Percentiles rank a stretch among this genome's conserved stretches.
phyloP scores from a whole-genome alignment of 2,888 invertebrate genomes.

The Xestia c-nigrum region DNA sequence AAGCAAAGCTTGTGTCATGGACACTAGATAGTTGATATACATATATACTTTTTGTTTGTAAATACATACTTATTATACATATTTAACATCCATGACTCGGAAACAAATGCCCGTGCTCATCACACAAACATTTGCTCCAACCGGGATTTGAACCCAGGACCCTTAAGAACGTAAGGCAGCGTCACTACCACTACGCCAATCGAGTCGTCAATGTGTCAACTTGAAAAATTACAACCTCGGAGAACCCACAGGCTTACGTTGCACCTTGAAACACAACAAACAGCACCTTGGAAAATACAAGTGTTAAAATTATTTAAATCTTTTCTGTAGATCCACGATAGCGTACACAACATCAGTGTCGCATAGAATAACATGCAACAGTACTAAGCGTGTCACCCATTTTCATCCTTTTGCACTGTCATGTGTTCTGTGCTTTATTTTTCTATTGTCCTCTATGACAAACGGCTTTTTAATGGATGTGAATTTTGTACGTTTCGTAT shows the following conservation, averaged over 20 bases:
- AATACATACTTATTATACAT: no score
- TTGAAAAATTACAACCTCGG: neutral
- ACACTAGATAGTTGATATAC: no score
- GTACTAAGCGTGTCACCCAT: conserved; percentile 40
- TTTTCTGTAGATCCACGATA: conserved; percentile 17
- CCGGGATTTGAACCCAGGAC: no score
- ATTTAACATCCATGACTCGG: no score
- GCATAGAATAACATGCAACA: conserved; percentile 48
- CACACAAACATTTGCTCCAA: no score
- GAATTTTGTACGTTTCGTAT: conserved; percentile 11
- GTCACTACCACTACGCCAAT: no score
- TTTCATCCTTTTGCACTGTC: conserved; percentile 51
- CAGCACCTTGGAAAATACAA: conserved; percentile 8
- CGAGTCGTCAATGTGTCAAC: no score
- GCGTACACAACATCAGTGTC: conserved; percentile 38
- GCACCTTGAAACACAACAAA: neutral
- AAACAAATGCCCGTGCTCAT: no score
- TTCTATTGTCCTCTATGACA: conserved; percentile 54
- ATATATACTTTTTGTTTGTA: no score
- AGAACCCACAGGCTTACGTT: neutral
- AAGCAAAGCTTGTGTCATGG: no score
- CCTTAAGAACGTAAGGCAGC: no score
- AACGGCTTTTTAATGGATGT: conserved; percentile 43
- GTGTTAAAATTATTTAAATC: conserved; percentile 8
- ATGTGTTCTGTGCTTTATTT: conserved; percentile 54